Conservation (phyloP, 1,140 invertebrate genomes). For the Copidosoma floridanum region DNA sequence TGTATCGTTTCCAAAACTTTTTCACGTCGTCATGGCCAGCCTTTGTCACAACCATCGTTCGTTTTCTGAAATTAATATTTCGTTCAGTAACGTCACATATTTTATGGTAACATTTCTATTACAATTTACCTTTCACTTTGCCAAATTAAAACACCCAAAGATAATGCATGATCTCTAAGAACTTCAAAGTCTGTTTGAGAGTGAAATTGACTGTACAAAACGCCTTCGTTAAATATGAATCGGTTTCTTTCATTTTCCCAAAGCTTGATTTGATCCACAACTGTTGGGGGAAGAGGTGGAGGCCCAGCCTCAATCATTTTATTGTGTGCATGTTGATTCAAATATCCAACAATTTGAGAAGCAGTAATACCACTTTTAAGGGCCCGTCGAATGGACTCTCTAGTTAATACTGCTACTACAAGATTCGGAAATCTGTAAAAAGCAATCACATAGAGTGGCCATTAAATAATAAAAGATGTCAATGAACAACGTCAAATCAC, state of each 20-base stretch:
- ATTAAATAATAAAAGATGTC: too few relatives aligned
- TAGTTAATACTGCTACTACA: slow-evolving; percentile 86
- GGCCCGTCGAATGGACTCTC: slow-evolving; percentile 91
- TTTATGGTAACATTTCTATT: slow-evolving; percentile 3
- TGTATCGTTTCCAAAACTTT: slow-evolving; percentile 89
- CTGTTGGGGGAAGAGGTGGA: slow-evolving; percentile 79
- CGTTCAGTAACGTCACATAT: not conserved
- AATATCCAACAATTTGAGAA: slow-evolving; percentile 86
- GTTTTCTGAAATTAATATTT: slow-evolving; percentile 53
- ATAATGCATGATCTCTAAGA: slow-evolving; percentile 87
- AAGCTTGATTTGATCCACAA: slow-evolving; percentile 90
- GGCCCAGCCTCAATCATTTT: slow-evolving; percentile 62
- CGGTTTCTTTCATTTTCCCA: slow-evolving; percentile 95
- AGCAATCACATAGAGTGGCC: too few relatives aligned
- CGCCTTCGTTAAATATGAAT: slow-evolving; percentile 88
- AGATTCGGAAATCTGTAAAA: slow-evolving; percentile 86
- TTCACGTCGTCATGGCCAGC: slow-evolving; percentile 88
- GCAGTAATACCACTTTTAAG: slow-evolving; percentile 92
- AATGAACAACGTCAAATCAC: too few relatives aligned
- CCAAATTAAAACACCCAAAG: slow-evolving; percentile 81
- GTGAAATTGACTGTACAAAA: slow-evolving; percentile 94
- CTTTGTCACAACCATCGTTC: slow-evolving; percentile 88
- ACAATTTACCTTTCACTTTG: slow-evolving; percentile 70
- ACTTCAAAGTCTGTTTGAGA: slow-evolving; percentile 88
- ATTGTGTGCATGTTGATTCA: slow-evolving; percentile 66